Base-by-base conservation (phyloP, 2,113 vertebrate genomes). In the Ctenodactylus gundi region DNA sequence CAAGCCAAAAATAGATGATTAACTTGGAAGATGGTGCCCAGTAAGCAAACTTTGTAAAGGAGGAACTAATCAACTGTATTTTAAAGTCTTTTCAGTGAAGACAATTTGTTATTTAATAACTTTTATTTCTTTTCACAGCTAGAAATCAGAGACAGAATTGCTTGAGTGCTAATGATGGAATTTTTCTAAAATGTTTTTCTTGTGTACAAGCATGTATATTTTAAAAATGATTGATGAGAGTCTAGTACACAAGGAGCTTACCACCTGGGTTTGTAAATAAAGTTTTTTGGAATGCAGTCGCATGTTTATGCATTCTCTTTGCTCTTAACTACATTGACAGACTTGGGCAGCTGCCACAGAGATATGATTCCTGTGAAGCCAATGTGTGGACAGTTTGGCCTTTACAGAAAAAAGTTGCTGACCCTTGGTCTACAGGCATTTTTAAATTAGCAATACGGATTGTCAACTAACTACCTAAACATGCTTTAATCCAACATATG, bases 361-460 rank as follows among this genome's bases (percentile, higher is more conserved):
- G 14, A 27, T 3, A 4, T 3, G 4, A 8, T 49, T 7, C 12
- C 3, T 44, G 21, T 4, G 72, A 91, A 65, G 0, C 2, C 17
- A 62, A 90, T 73, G 6, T 15, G 39, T 53, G 53, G 64, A 29
- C 29, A 44, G 18, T 14, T 11, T 58, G 1, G 2, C 13, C 36
- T 4, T 84, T 39, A 31, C 0, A 72, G 9, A 67, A 7, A 70
- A 12, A 75, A 3, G 36, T 83, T 77, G 1, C 1, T 65, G 49
- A 85, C 14, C 4, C 5, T 36, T 88, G 27, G 0, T 60, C 14
- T 82, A 36, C 11, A 96, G 86, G 3, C 4, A 6, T 53, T 29
- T 21, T 81, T 83, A 31, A 58, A 55, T 3, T 62, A 77, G 65
- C 4, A 29, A 29, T 53, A n/a, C 29, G 17, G n/a, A n/a, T 75